Evolutionary conservation across 1,140 invertebrate genomes (phyloP), one percentile per base, ranked within the genome.

Genomic region (Spodoptera litura): DNA sequence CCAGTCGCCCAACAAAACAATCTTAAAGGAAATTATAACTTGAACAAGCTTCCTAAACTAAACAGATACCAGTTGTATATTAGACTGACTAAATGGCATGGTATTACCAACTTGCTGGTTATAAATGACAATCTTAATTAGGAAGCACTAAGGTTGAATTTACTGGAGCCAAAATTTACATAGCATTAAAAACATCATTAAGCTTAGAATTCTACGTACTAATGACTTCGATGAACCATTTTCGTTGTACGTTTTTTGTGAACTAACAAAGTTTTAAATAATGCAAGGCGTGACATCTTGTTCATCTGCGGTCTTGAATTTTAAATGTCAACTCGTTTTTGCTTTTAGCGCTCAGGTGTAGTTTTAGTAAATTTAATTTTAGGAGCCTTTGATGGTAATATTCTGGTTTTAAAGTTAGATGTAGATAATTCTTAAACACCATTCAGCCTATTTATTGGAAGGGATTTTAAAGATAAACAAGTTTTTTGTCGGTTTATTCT

Each of bases 111-210:
- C 66, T 70, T 49, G 11, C 66, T 12, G 9, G 66, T 70, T 70
- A 70, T 70, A 70, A 70, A 70, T 70, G 66, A 52, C 25, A 31
- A 49, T 51, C 49, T 70, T 70, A 52, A 70, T 70, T 70, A 70
- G 49, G 25, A 11, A 70, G 20, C 52, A 70, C 52, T 68, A 49
- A 44, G 52, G 49, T 52, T 25, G 20, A 70, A 25, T 31, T 25
- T 68, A 52, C 44, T 27, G 49, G 15, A 68, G 64, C 31, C 31
- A 15, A 68, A 68, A 68, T 68, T 52, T 70, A 70, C 66, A 70
- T 70, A 68, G 64, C 64, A 68, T 68, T 68, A 70, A 70, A 52
- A 53, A 70, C 1, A n/a, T 68, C 64, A 68, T 68, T 68, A 52
- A 68, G 49, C 66, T 53, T 70, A 70, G 66, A 70, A 49, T 52